Conservation (phyloP, 37 sponge, comb jelly and placozoan species). For the Geodia barretti region DNA sequence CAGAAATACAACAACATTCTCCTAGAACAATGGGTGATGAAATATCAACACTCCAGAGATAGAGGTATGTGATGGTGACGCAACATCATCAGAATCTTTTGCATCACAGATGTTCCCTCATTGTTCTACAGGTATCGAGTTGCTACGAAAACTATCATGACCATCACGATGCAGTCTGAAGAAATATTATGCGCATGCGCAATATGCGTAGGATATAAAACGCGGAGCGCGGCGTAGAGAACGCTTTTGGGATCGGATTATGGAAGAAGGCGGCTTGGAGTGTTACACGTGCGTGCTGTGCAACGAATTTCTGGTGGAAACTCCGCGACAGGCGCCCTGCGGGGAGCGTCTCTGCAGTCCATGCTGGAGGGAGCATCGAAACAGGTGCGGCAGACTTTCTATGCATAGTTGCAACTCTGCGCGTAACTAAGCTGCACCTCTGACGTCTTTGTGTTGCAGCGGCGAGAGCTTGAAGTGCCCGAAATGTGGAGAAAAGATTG, state of each 20-base stretch:
- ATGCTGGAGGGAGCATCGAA: background rate
- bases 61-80: slow-evolving; percentile 53
- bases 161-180: too few relatives aligned
- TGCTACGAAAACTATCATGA: slow-evolving; percentile 35
- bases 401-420: background rate
- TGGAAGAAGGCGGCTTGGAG: background rate
- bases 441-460: background rate
- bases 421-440: background rate
- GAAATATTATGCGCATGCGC: too few relatives aligned
- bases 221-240: too few relatives aligned
- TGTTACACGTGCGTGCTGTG: background rate
- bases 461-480: background rate
- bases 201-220: too few relatives aligned
- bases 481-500: background rate
- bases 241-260: too few relatives aligned
- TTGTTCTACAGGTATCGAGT: slow-evolving; percentile 20
- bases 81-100: too few relatives aligned
- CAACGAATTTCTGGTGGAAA: background rate
- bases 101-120: too few relatives aligned
- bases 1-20: slow-evolving; percentile 91
- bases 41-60: slow-evolving; percentile 24
- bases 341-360: slow-evolving; percentile 16
- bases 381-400: background rate
- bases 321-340: slow-evolving; percentile 14
- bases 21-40: slow-evolving; percentile 65